Percentiles rank a stretch among this genome's conserved stretches.
phyloP scores from a whole-genome alignment of 2,888 invertebrate genomes.

The Gymnoscelis rufifasciata region DNA sequence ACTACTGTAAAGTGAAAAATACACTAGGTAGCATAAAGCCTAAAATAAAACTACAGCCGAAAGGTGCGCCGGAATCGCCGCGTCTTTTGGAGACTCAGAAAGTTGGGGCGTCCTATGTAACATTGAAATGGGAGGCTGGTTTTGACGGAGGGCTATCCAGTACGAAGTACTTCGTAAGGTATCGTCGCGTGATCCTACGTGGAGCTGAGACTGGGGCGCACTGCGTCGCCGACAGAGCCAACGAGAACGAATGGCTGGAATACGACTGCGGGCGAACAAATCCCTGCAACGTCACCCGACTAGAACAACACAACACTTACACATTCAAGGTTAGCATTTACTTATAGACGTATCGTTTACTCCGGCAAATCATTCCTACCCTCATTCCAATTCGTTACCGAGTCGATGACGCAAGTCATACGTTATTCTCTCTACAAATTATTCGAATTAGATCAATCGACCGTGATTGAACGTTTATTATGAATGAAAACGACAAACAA shows the following conservation, averaged over 20 bases:
- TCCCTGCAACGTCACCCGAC: slow-evolving; percentile 91
- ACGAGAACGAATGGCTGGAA: slow-evolving; percentile 86
- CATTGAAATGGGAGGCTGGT: slow-evolving; percentile 91
- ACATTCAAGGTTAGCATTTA: slow-evolving; percentile 84
- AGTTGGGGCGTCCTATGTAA: slow-evolving; percentile 88
- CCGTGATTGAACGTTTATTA: too few species aligned
- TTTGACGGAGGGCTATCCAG: slow-evolving; percentile 93
- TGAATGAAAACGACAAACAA: too few species aligned
- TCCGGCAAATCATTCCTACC: too few species aligned
- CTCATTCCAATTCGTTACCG: too few species aligned
- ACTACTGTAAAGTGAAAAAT: slow-evolving; percentile 92
- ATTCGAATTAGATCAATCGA: too few species aligned
- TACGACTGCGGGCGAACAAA: slow-evolving; percentile 91
- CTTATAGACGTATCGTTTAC: too few species aligned
- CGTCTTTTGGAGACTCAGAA: slow-evolving; percentile 84
- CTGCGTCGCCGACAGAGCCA: slow-evolving; percentile 51
- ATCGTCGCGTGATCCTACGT: slow-evolving; percentile 81
- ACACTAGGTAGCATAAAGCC: slow-evolving; percentile 87
- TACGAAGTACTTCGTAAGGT: slow-evolving; percentile 92
- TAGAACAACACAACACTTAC: slow-evolving; percentile 92
- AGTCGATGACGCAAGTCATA: too few species aligned
- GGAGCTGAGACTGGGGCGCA: slow-evolving; percentile 66
- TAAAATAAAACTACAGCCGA: slow-evolving; percentile 88
- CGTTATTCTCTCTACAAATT: too few species aligned
- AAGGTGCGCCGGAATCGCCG: slow-evolving; percentile 92